Percentiles rank a stretch among this genome's conserved stretches.
Conservation (phyloP, 53 echinoderm and acorn worm species). For the Mesocentrotus franciscanus region DNA sequence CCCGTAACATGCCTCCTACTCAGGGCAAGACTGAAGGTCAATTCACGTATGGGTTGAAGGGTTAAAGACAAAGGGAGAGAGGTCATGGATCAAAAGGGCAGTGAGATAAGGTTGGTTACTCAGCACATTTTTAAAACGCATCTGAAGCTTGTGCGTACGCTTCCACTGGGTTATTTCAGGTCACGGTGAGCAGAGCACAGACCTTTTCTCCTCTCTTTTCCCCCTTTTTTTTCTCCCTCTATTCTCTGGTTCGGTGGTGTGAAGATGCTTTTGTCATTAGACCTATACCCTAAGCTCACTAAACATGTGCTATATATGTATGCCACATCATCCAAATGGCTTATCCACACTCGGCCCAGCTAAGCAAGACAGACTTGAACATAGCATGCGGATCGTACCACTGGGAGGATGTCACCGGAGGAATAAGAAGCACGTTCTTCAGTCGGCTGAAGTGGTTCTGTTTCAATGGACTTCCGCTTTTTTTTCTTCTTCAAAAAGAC, state of each 20-base stretch:
- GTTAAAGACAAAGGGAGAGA: slow-evolving; percentile 1
- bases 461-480: slow-evolving; percentile 14
- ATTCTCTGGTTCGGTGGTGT: not conserved
- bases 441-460: not conserved
- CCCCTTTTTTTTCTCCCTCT: slow-evolving; percentile 6
- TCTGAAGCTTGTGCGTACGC: not conserved
- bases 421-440: slow-evolving; percentile 16
- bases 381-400: not conserved
- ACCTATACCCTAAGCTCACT: slow-evolving; percentile 9
- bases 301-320: slow-evolving; percentile 58
- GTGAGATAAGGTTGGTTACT: slow-evolving; percentile 11
- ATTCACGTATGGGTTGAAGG: not conserved
- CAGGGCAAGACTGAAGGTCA: not conserved
- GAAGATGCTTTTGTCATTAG: slow-evolving; percentile 65
- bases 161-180: slow-evolving; percentile 58
- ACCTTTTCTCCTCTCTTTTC: slow-evolving; percentile 16
- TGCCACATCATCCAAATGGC: slow-evolving; percentile 55
- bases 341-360: not conserved
- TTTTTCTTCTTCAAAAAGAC: not conserved
- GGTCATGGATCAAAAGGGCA: not conserved
- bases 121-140: slow-evolving; percentile 25
- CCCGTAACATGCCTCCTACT: not conserved
- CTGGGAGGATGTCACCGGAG: not conserved
- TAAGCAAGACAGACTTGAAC: not conserved
- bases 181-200: slow-evolving; percentile 49